Conservation (phyloP, 2,113 vertebrate species). For the Daboia siamensis region DNA sequence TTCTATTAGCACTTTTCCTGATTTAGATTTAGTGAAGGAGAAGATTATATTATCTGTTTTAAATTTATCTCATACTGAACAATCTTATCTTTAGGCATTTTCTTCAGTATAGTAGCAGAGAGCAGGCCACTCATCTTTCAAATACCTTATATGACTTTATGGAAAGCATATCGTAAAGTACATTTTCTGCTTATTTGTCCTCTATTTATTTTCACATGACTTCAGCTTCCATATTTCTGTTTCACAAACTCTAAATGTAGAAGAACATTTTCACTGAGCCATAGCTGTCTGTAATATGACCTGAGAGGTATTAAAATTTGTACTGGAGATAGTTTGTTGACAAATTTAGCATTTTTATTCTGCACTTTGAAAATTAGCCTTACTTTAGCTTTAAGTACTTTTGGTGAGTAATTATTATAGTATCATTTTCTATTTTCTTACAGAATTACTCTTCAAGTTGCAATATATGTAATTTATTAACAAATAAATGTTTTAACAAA, state of each 20-base stretch:
- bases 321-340: constrained; percentile 1
- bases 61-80: neutral
- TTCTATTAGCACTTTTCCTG: neutral
- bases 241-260: neutral
- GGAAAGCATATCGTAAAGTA: neutral
- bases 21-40: neutral
- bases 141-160: constrained; percentile 19
- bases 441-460: neutral
- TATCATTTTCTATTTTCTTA: neutral
- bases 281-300: constrained; percentile 5
- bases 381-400: neutral
- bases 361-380: neutral
- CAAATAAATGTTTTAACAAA: neutral
- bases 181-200: neutral
- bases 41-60: neutral
- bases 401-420: neutral
- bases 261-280: neutral
- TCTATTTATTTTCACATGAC: constrained; percentile 23
- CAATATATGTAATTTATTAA: neutral
- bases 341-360: constrained; percentile 6
- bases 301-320: constrained; percentile 7
- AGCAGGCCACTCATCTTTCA: constrained; percentile 25
- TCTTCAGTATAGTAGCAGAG: neutral
- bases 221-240: neutral
- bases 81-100: neutral